Evolutionary conservation across 2,797 vertebrate species (phyloP), one percentile per base, ranked within the genome.

Genomic region (Lithobates sylvaticus): DNA sequence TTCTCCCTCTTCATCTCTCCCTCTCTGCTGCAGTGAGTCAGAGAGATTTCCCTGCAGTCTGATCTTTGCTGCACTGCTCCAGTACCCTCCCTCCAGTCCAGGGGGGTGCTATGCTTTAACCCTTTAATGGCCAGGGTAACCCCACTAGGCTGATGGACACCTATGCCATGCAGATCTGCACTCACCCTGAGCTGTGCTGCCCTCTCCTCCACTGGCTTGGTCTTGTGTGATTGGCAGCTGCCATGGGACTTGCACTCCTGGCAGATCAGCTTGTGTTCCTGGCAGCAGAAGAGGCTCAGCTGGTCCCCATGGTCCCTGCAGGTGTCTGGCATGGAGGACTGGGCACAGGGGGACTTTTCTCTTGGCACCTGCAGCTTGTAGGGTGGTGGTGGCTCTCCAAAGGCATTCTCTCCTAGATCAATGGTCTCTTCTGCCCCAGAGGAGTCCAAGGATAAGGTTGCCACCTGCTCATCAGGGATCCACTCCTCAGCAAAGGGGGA

Each of bases 231-330:
- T 74, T 80, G 89, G 89, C 96, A 97, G 82, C 92, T 86, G 74
- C 94, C 95, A 78, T 65, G 89, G 61, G 77, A 85, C 32, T 90
- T 89, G 89, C 96, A 97, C 64, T 90, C 90, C 5, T 92, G 91
- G 88, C 97, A 97, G 65, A 95, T 91, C 0, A 92, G 91, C 73
- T 93, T 95, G 77, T 91, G 90, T 42, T 97, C 96, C 58, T 94
- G 93, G 84, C 89, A 88, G 72, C 97, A 97, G 91, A 95, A 97
- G 92, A 94, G 94, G 90, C 92, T 90, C 74, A 96, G 88, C 44
- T 93, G 90, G 0, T 88, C 88, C 58, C 94, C 89, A 75, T 97
- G 97, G 26, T 93, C 92, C 0, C 83, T 81, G 71, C 93, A 94
- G 65, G 92, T 84, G 15, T 70, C 92, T 0, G 90, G 88, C 67